These are phyloP conservation scores for Proteles cristata DNA, from an alignment of 2,113 vertebrate genomes.

Conservation along the genomic window DNA sequence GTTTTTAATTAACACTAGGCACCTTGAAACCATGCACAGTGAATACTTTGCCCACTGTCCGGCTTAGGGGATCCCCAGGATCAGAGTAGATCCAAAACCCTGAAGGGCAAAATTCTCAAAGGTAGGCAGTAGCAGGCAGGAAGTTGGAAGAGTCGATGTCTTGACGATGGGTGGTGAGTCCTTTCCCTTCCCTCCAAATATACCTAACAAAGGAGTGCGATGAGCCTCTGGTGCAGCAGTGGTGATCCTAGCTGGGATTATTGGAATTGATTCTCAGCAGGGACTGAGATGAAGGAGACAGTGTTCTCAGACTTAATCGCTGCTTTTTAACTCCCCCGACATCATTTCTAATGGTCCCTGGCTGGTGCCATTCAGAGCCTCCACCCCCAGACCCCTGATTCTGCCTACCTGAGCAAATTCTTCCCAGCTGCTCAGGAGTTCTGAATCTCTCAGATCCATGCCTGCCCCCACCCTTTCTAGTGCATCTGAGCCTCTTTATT, in stretches of 20 bases:
- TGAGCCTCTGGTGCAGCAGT: background rate
- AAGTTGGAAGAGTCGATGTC: background rate
- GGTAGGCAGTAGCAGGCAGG: background rate
- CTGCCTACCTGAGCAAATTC: slow-evolving; percentile 18
- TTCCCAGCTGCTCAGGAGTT: background rate
- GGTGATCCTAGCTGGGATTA: slow-evolving; percentile 56
- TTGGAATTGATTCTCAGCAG: slow-evolving; percentile 64
- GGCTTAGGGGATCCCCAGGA: background rate
- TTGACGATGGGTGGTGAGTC: background rate
- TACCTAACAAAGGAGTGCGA: background rate
- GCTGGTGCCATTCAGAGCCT: slow-evolving; percentile 53
- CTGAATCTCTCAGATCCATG: background rate
- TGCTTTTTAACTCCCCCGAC: slow-evolving; percentile 62
- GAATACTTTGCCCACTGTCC: background rate
- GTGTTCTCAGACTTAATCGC: slow-evolving; percentile 67
- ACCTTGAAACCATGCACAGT: background rate
- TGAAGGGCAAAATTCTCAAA: background rate
- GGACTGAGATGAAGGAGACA: slow-evolving; percentile 65
- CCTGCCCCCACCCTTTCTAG: background rate
- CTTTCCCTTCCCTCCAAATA: background rate
- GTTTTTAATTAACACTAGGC: slow-evolving; percentile 33
- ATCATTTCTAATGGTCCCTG: slow-evolving; percentile 56
- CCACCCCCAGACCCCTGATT: background rate
- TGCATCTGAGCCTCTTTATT: background rate
- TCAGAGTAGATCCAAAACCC: background rate